These are phyloP conservation scores for Strix occidentalis DNA, from an alignment of 2,797 vertebrate species.

Conservation along the genomic window DNA sequence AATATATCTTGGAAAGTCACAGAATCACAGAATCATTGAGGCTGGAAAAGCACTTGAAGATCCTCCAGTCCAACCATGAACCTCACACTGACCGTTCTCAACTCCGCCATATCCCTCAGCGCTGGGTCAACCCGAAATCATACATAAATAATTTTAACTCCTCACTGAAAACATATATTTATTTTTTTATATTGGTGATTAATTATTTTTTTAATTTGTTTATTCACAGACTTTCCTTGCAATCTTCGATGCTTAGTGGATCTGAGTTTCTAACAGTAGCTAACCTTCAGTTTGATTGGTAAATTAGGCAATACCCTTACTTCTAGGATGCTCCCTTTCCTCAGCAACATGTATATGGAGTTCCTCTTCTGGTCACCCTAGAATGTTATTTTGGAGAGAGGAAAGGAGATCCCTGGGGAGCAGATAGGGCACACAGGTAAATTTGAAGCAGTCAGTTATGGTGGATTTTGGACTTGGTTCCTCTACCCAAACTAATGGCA, in stretches of 20 bases:
- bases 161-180: background rate
- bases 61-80: too few species aligned
- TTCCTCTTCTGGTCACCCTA: background rate
- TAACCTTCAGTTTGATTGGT: background rate
- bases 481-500: background rate
- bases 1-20: background rate
- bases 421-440: background rate
- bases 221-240: background rate
- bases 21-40: too few species aligned
- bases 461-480: background rate
- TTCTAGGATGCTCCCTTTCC: background rate
- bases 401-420: background rate
- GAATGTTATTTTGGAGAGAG: background rate
- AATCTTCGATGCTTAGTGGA: background rate
- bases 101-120: too few species aligned
- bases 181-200: background rate
- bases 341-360: background rate
- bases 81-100: too few species aligned
- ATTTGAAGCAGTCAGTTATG: rapidly evolving
- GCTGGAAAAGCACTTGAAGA: too few species aligned
- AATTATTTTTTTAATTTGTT: background rate
- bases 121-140: background rate
- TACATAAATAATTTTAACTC: background rate
- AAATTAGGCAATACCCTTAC: background rate
- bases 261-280: background rate